A percentile compares a stretch with the other conserved stretches of the same genome.
These are phyloP conservation scores for Kryptolebias marmoratus DNA, from an alignment of 2,113 vertebrate species.

Conservation along the genomic window DNA sequence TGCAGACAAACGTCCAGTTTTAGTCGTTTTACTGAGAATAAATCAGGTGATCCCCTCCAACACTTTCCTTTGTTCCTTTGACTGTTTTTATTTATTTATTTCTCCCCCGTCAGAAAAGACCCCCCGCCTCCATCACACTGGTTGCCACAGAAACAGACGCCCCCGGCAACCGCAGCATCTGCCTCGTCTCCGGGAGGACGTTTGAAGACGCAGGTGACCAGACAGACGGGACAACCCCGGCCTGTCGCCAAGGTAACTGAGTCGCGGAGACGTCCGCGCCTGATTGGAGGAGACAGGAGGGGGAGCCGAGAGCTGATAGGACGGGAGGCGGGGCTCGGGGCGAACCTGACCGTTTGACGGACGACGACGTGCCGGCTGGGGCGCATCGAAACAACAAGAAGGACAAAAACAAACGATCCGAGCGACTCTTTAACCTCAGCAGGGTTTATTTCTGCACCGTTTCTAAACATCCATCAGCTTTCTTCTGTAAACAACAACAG, in stretches of 20 bases:
- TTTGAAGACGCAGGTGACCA: slow-evolving; percentile 67
- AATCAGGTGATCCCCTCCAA: too few relatives aligned
- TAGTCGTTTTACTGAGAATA: too few relatives aligned
- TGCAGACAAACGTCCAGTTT: too few relatives aligned
- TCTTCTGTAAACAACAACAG: too few relatives aligned
- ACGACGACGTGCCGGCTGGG: slow-evolving; percentile 20
- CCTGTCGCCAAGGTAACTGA: slow-evolving; percentile 84
- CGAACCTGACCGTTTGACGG: slow-evolving; percentile 40
- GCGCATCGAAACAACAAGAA: too few relatives aligned
- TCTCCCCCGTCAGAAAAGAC: too few relatives aligned
- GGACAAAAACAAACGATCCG: too few relatives aligned
- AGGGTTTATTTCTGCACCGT: too few relatives aligned
- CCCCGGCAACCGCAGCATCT: slow-evolving; percentile 45
- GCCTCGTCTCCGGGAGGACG: slow-evolving; percentile 48
- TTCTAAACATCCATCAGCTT: too few relatives aligned
- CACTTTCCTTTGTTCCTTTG: too few relatives aligned
- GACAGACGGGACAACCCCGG: slow-evolving; percentile 67
- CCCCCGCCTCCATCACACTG: slow-evolving; percentile 3
- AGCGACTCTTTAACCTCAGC: too few relatives aligned
- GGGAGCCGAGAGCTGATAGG: slow-evolving; percentile 63
- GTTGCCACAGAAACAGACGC: slow-evolving; percentile 35
- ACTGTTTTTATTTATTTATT: too few relatives aligned
- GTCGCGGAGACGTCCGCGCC: slow-evolving; percentile 47
- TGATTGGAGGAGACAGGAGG: slow-evolving; percentile 67
- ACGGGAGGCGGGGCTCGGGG: slow-evolving; percentile 44